Evolutionary conservation across 2,888 invertebrate species (phyloP).

Genomic region (Agonum fuliginosum): DNA sequence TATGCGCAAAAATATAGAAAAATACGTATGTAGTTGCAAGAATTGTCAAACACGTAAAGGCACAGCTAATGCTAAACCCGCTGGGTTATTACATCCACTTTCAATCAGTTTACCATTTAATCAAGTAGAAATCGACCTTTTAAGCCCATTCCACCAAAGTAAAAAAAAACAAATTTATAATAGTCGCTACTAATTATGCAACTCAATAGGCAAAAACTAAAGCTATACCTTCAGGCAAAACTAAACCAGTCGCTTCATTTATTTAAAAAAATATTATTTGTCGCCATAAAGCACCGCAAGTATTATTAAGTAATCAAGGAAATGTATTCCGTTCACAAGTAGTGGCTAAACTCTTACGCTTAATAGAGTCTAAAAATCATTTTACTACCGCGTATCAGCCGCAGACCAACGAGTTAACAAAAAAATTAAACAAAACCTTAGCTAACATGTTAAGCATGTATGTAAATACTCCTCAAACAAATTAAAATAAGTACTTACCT

Average conservation of each 20-base stretch:
- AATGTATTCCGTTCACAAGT: too few species aligned
- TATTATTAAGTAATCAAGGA: too few species aligned
- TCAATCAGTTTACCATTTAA: background rate
- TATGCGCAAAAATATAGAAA: too few species aligned
- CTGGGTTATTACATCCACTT: background rate
- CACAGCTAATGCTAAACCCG: too few species aligned
- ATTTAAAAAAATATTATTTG: too few species aligned
- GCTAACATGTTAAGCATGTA: background rate
- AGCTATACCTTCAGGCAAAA: background rate
- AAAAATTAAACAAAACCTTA: background rate
- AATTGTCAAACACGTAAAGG: too few species aligned
- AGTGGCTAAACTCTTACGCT: background rate
- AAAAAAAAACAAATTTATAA: background rate
- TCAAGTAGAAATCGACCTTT: background rate
- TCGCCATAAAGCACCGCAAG: too few species aligned
- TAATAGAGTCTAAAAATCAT: background rate
- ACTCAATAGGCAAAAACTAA: background rate
- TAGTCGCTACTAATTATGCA: background rate
- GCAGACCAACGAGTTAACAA: background rate
- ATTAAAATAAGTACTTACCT: too few species aligned
- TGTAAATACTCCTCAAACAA: background rate
- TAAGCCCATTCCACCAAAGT: background rate
- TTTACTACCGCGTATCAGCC: background rate
- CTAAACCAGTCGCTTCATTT: too few species aligned
- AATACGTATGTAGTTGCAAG: too few species aligned